Conservation (phyloP, 2,113 vertebrate species). For the Protomyctophum bolini region DNA sequence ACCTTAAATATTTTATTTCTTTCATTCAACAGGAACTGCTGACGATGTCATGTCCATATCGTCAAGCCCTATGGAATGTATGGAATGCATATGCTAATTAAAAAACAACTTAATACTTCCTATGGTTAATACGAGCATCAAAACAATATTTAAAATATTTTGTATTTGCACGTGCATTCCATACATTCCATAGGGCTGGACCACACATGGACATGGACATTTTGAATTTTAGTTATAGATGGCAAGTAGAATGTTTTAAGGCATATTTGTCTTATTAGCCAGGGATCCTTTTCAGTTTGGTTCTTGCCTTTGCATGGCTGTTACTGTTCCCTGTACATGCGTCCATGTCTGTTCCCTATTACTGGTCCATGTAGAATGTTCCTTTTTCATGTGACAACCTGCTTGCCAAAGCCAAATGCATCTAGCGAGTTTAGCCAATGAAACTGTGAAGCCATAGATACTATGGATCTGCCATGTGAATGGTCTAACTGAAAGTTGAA, state of each 20-base stretch:
- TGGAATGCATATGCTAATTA: slow-evolving; percentile 7
- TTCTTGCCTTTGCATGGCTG: slow-evolving; percentile 70
- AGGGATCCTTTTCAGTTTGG: slow-evolving; percentile 50
- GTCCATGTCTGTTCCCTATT: no score
- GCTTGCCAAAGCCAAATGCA: slow-evolving; percentile 75
- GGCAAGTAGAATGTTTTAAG: no score
- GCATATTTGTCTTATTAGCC: no score
- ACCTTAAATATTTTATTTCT: no score
- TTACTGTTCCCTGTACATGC: slow-evolving; percentile 10
- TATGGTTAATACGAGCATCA: no score
- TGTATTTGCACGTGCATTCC: no score
- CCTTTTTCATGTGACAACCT: slow-evolving; percentile 53
- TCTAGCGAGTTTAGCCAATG: slow-evolving; percentile 31
- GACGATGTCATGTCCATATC: no score
- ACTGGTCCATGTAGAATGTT: slow-evolving; percentile 31
- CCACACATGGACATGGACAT: no score
- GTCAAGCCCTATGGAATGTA: slow-evolving; percentile 2
- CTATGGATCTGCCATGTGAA: not conserved
- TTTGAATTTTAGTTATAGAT: not conserved
- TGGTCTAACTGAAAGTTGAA: not conserved
- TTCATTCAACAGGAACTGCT: no score
- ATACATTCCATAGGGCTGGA: no score
- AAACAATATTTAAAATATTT: no score
- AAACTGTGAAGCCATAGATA: not conserved
- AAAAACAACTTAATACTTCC: not conserved